A percentile compares a stretch with the other conserved stretches of the same genome.
These are phyloP conservation scores for Gymnarchus niloticus DNA, from an alignment of 2,113 vertebrate species.

Conservation along the genomic window DNA sequence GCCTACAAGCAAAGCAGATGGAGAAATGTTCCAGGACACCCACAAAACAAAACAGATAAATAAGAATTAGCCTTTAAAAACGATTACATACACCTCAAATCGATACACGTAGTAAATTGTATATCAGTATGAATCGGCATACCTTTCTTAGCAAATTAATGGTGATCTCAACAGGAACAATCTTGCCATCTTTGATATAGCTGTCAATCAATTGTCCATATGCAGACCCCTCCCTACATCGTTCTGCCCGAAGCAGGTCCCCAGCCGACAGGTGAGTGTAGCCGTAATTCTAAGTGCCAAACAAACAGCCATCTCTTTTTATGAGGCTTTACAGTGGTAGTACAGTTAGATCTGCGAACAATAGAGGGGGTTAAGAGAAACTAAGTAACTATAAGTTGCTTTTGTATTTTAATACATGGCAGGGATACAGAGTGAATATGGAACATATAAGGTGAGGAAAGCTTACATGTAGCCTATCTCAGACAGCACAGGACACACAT, in stretches of 20 bases:
- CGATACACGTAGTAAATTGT: not conserved
- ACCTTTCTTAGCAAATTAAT: constrained; percentile 89
- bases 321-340: not conserved
- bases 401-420: not conserved
- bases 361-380: not conserved
- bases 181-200: constrained; percentile 89
- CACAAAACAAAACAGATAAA: not conserved
- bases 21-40: not conserved
- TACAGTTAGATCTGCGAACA: not conserved
- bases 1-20: constrained; percentile 39
- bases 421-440: not conserved
- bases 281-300: constrained; percentile 70
- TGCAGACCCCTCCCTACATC: constrained; percentile 76
- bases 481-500: too few relatives aligned
- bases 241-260: constrained; percentile 86
- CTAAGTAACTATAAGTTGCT: not conserved
- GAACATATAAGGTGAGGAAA: not conserved
- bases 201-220: constrained; percentile 84
- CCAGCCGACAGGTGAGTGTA: constrained; percentile 94
- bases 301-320: not conserved
- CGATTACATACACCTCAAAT: not conserved
- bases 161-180: constrained; percentile 94
- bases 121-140: constrained; percentile 10
- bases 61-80: too few relatives aligned
- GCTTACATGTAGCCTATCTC: too few relatives aligned